Conservation (phyloP, 64 coral and sea anemone genomes). For the Montipora capricornis region DNA sequence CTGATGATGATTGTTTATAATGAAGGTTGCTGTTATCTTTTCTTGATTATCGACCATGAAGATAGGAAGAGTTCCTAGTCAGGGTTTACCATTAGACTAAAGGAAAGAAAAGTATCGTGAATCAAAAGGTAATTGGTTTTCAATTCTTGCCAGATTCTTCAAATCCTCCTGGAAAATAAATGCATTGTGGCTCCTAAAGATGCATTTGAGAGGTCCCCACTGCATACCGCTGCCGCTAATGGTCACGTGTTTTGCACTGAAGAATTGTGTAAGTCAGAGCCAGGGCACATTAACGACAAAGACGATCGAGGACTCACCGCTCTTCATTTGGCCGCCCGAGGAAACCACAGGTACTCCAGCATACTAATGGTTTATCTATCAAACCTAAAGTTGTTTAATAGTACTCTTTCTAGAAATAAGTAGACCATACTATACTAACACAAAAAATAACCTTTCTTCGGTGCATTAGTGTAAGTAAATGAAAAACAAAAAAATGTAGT, state of each 20-base stretch:
- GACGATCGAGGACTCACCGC: slow-evolving; percentile 80
- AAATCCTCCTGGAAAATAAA: slow-evolving; percentile 43
- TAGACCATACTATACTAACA: too few relatives aligned
- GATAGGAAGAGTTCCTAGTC: too few relatives aligned
- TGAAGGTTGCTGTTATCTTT: too few relatives aligned
- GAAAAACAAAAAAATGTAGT: too few relatives aligned
- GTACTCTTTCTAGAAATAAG: too few relatives aligned
- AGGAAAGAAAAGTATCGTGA: too few relatives aligned
- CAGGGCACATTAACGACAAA: slow-evolving; percentile 63
- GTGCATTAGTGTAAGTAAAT: too few relatives aligned
- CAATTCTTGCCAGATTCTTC: slow-evolving; percentile 26
- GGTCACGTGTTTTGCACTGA: slow-evolving; percentile 67
- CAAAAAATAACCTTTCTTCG: too few relatives aligned
- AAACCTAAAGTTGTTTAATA: neutral
- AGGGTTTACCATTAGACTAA: too few relatives aligned
- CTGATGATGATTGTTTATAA: too few relatives aligned
- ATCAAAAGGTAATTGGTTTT: neutral
- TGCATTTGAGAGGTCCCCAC: slow-evolving; percentile 71
- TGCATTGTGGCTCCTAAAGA: slow-evolving; percentile 54
- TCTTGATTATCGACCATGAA: too few relatives aligned
- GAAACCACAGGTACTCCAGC: slow-evolving; percentile 41
- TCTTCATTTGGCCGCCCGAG: slow-evolving; percentile 67
- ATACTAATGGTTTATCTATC: neutral
- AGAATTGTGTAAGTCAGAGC: slow-evolving; percentile 39
- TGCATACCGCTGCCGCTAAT: slow-evolving; percentile 68